phyloP scores from a whole-genome alignment of 2,797 vertebrate species.

The Phoxinus dragarum region DNA sequence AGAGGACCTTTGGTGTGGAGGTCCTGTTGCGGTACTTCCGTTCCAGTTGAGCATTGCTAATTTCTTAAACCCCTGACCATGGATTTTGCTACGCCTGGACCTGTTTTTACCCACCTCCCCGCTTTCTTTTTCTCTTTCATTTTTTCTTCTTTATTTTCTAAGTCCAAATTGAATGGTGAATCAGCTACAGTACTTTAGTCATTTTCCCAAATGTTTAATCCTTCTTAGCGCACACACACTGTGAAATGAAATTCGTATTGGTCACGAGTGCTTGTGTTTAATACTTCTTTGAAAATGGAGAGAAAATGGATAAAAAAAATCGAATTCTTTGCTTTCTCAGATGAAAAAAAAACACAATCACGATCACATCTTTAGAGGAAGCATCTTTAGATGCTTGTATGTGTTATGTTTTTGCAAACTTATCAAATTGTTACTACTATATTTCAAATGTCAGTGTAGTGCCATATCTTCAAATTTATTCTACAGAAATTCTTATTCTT shows the following conservation, averaged over 20 bases:
- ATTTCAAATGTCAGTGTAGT: background rate
- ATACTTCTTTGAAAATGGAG: conserved; percentile 38
- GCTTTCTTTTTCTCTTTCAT: conserved; percentile 39
- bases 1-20: conserved; percentile 78
- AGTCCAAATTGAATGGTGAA: conserved; percentile 77
- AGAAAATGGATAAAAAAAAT: conserved; percentile 6
- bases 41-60: conserved; percentile 85
- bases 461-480: background rate
- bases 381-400: background rate
- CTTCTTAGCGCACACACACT: conserved; percentile 65
- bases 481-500: too few relatives aligned
- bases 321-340: conserved; percentile 1
- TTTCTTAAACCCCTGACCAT: conserved; percentile 80
- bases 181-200: conserved; percentile 70
- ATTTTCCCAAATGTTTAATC: conserved; percentile 75
- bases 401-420: background rate
- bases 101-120: conserved; percentile 67
- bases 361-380: background rate
- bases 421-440: background rate
- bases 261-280: conserved; percentile 55
- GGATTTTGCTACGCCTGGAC: conserved; percentile 70
- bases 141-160: conserved; percentile 48
- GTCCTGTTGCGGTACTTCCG: conserved; percentile 81
- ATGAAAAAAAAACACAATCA: background rate
- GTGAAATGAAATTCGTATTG: conserved; percentile 59